These are phyloP conservation scores for Melitaea athalia DNA, from an alignment of 2,888 invertebrate species.

Conservation along the genomic window DNA sequence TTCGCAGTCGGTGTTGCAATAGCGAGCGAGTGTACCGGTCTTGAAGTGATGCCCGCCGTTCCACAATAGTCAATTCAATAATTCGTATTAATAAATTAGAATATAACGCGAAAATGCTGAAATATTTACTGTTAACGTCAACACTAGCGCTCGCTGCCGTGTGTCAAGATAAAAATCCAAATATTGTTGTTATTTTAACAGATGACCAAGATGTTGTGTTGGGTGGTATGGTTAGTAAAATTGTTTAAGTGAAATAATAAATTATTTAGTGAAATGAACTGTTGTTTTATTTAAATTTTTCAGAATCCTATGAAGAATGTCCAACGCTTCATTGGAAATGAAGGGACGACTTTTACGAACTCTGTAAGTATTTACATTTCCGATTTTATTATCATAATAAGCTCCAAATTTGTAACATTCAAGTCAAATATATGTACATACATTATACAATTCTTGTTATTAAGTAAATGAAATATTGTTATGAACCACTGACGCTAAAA, in stretches of 20 bases:
- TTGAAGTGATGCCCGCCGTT: constrained; percentile 87
- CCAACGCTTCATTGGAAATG: constrained; percentile 80
- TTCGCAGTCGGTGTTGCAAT: constrained; percentile 89
- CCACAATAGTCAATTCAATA: constrained; percentile 57
- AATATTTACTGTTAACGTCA: constrained; percentile 62
- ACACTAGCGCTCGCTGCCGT: constrained; percentile 46
- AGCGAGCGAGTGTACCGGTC: constrained; percentile 89
- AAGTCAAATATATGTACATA: background rate
- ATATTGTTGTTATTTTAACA: constrained; percentile 90
- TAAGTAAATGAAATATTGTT: background rate
- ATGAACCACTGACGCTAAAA: no score
- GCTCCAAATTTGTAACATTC: background rate
- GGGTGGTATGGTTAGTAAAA: constrained; percentile 87
- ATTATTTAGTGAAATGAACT: constrained; percentile 53
- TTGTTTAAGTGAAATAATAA: constrained; percentile 54
- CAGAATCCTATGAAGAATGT: constrained; percentile 87
- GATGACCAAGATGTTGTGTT: constrained; percentile 93
- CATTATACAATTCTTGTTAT: background rate
- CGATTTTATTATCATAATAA: background rate
- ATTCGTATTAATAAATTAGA: constrained; percentile 39
- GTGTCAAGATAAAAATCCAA: constrained; percentile 75
- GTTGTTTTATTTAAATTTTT: constrained; percentile 63
- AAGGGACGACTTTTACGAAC: constrained; percentile 87
- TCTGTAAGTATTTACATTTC: constrained; percentile 82
- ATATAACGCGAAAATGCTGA: constrained; percentile 63